Base-by-base conservation (phyloP, 2,888 invertebrate genomes). In the Magallana nippona region DNA sequence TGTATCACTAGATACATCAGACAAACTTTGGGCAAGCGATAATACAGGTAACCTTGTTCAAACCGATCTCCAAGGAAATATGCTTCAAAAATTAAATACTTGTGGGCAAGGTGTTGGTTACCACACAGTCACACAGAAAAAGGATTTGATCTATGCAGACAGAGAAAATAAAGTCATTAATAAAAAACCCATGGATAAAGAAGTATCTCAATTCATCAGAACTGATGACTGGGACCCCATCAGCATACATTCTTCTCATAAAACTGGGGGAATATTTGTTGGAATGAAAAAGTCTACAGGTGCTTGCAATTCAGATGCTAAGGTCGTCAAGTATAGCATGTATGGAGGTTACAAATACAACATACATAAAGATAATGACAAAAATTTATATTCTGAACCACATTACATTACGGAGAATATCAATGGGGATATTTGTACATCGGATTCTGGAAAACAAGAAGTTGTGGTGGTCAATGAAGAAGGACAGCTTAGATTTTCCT, bases 391-490 rank as follows among this genome's bases (percentile, higher is more conserved):
- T 27, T 19, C 44, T 8, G 11, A 13, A 22, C 80, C 80, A 32
- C 13, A 57, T 19, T 80, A 80, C 58, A 22, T 80, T 2, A 57
- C 80, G 0, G 80, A 80, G 27, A 80, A 55, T 17, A 32, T 80
- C 2, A 80, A 56, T 32, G 58, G 58, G 11, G 80, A 80, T 27
- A 57, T 80, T 8, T 80, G 80, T 19, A 17, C 57, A 10, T 80
- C 80, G 2, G 80, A 80, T 57, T 57, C 55, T 22, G 55, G 17
- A 55, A 55, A 63, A 19, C 27, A 81, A n/a, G 32, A 27, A 10
- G 55, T 81, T 17, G 27, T 81, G 27, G 81, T 81, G 17, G 71
- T 81, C 10, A 80, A 80, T 27, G 27, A 80, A 17, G 15, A n/a
- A 13, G 60, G 80, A 56, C 57, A 80, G 27, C 22, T 22, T 10